phyloP scores from a whole-genome alignment of 2,888 invertebrate species.

The Apoda limacodes region DNA sequence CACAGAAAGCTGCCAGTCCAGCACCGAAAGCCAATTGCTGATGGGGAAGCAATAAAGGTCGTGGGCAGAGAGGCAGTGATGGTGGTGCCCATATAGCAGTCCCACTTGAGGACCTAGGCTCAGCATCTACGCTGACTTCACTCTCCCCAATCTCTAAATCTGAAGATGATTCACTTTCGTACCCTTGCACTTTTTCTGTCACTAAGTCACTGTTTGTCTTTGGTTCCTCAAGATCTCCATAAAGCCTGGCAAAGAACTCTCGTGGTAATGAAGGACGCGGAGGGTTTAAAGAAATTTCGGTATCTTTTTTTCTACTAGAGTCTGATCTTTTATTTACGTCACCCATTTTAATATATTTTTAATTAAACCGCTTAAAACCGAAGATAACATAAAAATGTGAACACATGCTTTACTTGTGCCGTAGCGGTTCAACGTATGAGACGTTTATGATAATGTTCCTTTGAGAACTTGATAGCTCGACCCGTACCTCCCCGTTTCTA shows the following conservation, averaged over 20 bases:
- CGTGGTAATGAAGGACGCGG: constrained; percentile 80
- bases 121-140: constrained; percentile 24
- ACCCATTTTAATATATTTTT: constrained; percentile 25
- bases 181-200: constrained; percentile 25
- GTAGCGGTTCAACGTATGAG: too few species aligned
- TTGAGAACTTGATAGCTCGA: too few species aligned
- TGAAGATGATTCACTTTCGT: constrained; percentile 54
- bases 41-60: constrained; percentile 52
- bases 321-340: constrained; percentile 26
- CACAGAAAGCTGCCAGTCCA: constrained; percentile 68
- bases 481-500: too few species aligned
- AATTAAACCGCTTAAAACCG: too few species aligned
- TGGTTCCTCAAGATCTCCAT: constrained; percentile 77
- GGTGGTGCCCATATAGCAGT: constrained; percentile 29
- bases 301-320: constrained; percentile 26
- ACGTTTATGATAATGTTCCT: too few species aligned
- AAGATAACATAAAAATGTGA: too few species aligned
- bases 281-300: constrained; percentile 29
- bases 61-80: constrained; percentile 51
- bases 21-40: constrained; percentile 71
- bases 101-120: constrained; percentile 7
- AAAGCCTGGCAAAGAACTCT: constrained; percentile 83
- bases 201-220: constrained; percentile 27
- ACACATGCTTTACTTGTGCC: too few species aligned
- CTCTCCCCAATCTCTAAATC: constrained; percentile 52